Conservation (phyloP, 2,888 invertebrate genomes). For the Labia minor region DNA sequence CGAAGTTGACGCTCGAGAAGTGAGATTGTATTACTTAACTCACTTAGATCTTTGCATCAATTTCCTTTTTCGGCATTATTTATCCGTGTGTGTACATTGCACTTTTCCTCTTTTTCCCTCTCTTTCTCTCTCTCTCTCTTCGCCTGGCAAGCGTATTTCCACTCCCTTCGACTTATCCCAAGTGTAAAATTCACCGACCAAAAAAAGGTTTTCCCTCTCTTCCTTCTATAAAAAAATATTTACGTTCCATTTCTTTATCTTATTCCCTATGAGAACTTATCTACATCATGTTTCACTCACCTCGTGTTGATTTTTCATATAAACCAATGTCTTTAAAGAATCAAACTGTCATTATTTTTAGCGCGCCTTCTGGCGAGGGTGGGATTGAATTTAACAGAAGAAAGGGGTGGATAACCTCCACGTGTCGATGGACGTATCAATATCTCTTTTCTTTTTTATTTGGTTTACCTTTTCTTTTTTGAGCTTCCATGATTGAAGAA, state of each 20-base stretch:
- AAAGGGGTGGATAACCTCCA: neutral
- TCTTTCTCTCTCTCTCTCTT: too few relatives aligned
- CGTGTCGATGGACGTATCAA: neutral
- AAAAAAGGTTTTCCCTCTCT: neutral
- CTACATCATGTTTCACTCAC: neutral
- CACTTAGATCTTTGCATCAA: conserved; percentile 21
- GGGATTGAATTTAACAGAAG: neutral
- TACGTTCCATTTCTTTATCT: conserved; percentile 13
- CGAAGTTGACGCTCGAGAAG: neutral
- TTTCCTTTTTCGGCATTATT: conserved; percentile 21
- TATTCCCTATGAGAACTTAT: neutral
- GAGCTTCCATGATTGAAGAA: too few relatives aligned
- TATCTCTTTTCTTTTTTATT: too few relatives aligned
- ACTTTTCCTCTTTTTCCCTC: too few relatives aligned
- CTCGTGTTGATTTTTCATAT: neutral
- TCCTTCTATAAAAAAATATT: neutral
- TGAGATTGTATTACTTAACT: conserved; percentile 22
- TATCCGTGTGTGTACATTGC: conserved; percentile 21
- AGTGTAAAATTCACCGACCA: neutral
- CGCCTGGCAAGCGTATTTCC: neutral
- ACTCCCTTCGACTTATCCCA: conserved; percentile 5
- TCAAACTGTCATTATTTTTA: neutral
- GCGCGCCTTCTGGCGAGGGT: too few relatives aligned
- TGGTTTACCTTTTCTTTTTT: too few relatives aligned
- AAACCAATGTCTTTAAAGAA: conserved; percentile 13